Conservation (phyloP, 1,140 invertebrate genomes). For the Rhyacophila brunnea region DNA sequence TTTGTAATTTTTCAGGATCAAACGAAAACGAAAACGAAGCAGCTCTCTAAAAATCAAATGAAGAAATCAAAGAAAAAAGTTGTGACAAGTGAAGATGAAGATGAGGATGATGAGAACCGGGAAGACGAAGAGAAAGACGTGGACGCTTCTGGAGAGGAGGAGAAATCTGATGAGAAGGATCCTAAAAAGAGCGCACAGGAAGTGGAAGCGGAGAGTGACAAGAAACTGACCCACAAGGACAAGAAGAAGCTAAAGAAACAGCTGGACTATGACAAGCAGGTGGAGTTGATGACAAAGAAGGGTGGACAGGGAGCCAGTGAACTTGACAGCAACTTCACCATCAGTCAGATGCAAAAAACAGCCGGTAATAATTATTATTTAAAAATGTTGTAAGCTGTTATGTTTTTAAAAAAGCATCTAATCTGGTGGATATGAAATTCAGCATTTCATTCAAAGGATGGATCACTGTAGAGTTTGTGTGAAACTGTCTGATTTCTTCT, state of each 20-base stretch:
- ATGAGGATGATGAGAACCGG: slow-evolving; percentile 15
- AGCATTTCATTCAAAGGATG: too few relatives aligned
- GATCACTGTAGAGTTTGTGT: too few relatives aligned
- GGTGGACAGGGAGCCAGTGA: slow-evolving; percentile 85
- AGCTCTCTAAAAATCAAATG: slow-evolving; percentile 28
- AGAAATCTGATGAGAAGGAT: slow-evolving; percentile 24
- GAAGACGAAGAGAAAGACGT: slow-evolving; percentile 36
- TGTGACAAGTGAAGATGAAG: slow-evolving; percentile 26
- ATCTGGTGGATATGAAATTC: too few relatives aligned
- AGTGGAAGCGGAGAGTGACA: slow-evolving; percentile 45
- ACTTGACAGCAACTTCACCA: slow-evolving; percentile 91
- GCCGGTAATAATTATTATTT: slow-evolving; percentile 50
- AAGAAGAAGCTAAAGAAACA: slow-evolving; percentile 93
- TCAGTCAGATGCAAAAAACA: slow-evolving; percentile 90
- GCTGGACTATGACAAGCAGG: slow-evolving; percentile 87
- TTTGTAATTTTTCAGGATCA: slow-evolving; percentile 30
- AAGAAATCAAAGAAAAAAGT: slow-evolving; percentile 32
- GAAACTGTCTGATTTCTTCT: too few relatives aligned
- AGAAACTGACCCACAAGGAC: slow-evolving; percentile 90
- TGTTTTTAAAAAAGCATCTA: too few relatives aligned
- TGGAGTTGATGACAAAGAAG: slow-evolving; percentile 85
- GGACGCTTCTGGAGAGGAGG: slow-evolving; percentile 36
- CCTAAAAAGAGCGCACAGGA: slow-evolving; percentile 7
- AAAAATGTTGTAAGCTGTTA: background rate
- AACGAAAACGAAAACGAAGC: slow-evolving; percentile 12